phyloP scores from a whole-genome alignment of 2,888 invertebrate species.

The Ryuthela nishihirai region DNA sequence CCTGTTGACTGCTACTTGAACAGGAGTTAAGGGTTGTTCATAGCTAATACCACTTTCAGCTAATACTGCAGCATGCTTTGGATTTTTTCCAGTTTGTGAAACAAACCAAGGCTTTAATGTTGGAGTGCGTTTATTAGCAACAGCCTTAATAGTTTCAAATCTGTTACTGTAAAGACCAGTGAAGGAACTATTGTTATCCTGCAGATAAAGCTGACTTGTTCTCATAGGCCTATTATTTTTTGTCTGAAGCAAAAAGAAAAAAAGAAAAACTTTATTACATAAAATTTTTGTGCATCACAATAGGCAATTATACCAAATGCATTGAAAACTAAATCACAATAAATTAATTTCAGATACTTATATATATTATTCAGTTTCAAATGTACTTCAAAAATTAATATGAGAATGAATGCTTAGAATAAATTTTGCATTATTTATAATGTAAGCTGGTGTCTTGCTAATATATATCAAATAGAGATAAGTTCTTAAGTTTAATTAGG shows the following conservation, averaged over 20 bases:
- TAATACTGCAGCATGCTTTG: slow-evolving; percentile 77
- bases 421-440: no score
- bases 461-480: no score
- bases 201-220: slow-evolving; percentile 69
- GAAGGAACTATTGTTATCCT: slow-evolving; percentile 71
- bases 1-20: slow-evolving; percentile 51
- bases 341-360: no score
- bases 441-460: no score
- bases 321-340: no score
- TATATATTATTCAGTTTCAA: no score
- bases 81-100: slow-evolving; percentile 64
- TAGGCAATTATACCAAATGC: no score
- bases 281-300: no score
- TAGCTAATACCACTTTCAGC: slow-evolving; percentile 77
- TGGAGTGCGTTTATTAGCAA: slow-evolving; percentile 58
- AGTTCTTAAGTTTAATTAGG: no score
- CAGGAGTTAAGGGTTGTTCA: slow-evolving; percentile 71
- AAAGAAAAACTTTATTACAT: no score
- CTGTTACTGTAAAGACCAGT: slow-evolving; percentile 64
- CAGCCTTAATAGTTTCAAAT: slow-evolving; percentile 71
- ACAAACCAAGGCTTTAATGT: slow-evolving; percentile 71
- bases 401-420: no score
- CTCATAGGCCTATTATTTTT: slow-evolving; percentile 68
- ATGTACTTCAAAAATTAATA: no score
- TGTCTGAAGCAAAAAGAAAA: slow-evolving; percentile 52